Evolutionary conservation across 2,888 invertebrate species (phyloP).

Genomic region (Prosopocoilus inquinatus): DNA sequence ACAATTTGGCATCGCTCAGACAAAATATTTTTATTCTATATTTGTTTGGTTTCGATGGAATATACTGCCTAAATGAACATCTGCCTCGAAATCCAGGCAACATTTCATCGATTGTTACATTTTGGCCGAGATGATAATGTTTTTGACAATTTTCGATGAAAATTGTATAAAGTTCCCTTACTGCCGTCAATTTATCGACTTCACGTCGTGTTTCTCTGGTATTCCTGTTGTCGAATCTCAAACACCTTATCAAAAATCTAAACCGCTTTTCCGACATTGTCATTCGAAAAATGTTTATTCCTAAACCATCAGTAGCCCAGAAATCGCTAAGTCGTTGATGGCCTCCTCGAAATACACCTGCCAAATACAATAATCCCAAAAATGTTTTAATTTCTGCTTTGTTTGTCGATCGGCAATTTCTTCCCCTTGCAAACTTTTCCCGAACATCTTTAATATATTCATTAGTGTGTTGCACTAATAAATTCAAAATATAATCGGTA

Average conservation of each 20-base stretch:
- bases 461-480: slow-evolving; percentile 28
- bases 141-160: slow-evolving; percentile 37
- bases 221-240: slow-evolving; percentile 30
- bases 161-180: slow-evolving; percentile 33
- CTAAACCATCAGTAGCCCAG: slow-evolving; percentile 28
- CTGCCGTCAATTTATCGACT: slow-evolving; percentile 30
- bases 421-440: slow-evolving; percentile 22
- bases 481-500: slow-evolving; percentile 5
- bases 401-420: slow-evolving; percentile 25
- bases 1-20: slow-evolving; percentile 31
- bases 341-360: slow-evolving; percentile 28
- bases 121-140: slow-evolving; percentile 26
- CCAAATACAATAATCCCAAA: slow-evolving; percentile 31
- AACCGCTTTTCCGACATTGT: slow-evolving; percentile 28
- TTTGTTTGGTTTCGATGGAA: slow-evolving; percentile 38
- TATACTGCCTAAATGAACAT: slow-evolving; percentile 37
- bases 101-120: slow-evolving; percentile 37
- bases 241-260: slow-evolving; percentile 25
- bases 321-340: slow-evolving; percentile 24
- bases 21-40: slow-evolving; percentile 37
- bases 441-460: slow-evolving; percentile 27
- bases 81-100: slow-evolving; percentile 32
- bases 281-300: slow-evolving; percentile 29
- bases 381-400: slow-evolving; percentile 28
- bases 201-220: slow-evolving; percentile 20